phyloP scores from a whole-genome alignment of 35 echinoderm and acorn worm genomes.

The Ophiothrix spiculata region DNA sequence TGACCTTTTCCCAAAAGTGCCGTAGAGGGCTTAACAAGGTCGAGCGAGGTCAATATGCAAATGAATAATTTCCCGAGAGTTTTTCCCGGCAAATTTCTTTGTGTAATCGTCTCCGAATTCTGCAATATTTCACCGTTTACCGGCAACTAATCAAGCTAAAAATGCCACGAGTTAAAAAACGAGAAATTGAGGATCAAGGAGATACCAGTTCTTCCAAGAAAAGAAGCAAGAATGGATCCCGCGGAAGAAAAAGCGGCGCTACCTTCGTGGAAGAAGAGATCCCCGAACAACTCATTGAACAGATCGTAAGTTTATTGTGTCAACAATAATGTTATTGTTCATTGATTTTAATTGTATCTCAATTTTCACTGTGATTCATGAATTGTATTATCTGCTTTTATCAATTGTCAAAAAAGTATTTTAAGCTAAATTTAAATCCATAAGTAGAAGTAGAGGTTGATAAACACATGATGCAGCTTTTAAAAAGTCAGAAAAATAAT shows the following conservation, averaged over 20 bases:
- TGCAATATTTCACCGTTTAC: slow-evolving; percentile 4
- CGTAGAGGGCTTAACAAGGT: not conserved
- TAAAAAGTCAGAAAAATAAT: too few species aligned
- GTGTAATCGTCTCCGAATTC: slow-evolving; percentile 18
- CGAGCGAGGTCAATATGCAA: not conserved
- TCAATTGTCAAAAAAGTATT: too few species aligned
- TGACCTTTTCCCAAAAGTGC: not conserved
- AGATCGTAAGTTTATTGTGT: slow-evolving; percentile 38
- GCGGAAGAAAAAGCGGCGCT: slow-evolving; percentile 3
- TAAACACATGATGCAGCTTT: too few species aligned
- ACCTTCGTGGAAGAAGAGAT: not conserved
- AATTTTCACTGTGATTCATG: too few species aligned
- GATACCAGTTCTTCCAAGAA: slow-evolving; percentile 8
- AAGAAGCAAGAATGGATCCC: slow-evolving; percentile 31
- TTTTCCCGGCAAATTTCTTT: slow-evolving; percentile 59
- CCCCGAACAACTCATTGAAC: slow-evolving; percentile 29
- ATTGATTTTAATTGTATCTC: too few species aligned
- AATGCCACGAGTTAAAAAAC: slow-evolving; percentile 55
- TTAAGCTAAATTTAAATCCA: too few species aligned
- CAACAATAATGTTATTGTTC: slow-evolving; percentile 8
- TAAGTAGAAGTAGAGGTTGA: too few species aligned
- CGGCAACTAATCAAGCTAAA: not conserved
- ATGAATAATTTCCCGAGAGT: not conserved
- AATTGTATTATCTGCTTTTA: too few species aligned
- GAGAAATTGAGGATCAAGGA: slow-evolving; percentile 35